A percentile compares a stretch with the other conserved stretches of the same genome.
phyloP scores from a whole-genome alignment of 2,797 vertebrate species.

The Anguilla pacifica region DNA sequence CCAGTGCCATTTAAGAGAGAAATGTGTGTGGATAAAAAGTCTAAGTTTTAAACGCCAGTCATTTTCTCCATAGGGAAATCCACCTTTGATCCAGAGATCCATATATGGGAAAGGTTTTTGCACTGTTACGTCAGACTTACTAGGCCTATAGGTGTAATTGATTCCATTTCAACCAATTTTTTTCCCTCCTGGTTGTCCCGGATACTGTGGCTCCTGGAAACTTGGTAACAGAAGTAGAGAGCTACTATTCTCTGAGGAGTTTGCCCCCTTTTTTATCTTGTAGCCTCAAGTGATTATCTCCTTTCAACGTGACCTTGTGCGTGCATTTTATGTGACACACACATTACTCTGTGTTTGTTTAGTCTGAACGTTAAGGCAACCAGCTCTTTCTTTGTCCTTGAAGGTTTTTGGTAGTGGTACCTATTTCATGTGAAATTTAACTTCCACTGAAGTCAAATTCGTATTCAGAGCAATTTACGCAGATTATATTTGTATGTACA shows the following conservation, averaged over 20 bases:
- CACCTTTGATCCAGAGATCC: too few relatives aligned
- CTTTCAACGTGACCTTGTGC: background rate
- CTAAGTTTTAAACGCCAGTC: too few relatives aligned
- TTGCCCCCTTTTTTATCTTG: background rate
- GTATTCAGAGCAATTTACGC: too few relatives aligned
- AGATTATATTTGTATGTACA: too few relatives aligned
- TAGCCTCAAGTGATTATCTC: background rate
- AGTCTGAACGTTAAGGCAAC: background rate
- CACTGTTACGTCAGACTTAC: too few relatives aligned
- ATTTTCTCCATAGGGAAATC: too few relatives aligned
- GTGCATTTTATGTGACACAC: background rate
- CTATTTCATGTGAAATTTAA: too few relatives aligned
- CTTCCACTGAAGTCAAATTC: too few relatives aligned
- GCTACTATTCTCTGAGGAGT: background rate
- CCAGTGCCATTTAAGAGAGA: too few relatives aligned
- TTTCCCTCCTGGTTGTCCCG: background rate
- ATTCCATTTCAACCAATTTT: background rate
- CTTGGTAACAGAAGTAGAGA: background rate
- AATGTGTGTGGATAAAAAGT: too few relatives aligned
- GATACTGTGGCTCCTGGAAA: background rate
- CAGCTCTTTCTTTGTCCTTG: background rate
- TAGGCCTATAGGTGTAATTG: background rate
- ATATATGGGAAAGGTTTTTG: too few relatives aligned
- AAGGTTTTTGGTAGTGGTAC: too few relatives aligned
- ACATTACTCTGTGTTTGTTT: background rate